A percentile compares a stretch with the other conserved stretches of the same genome.
These are phyloP conservation scores for Ctenodactylus gundi DNA, from an alignment of 2,113 vertebrate species.

Conservation along the genomic window DNA sequence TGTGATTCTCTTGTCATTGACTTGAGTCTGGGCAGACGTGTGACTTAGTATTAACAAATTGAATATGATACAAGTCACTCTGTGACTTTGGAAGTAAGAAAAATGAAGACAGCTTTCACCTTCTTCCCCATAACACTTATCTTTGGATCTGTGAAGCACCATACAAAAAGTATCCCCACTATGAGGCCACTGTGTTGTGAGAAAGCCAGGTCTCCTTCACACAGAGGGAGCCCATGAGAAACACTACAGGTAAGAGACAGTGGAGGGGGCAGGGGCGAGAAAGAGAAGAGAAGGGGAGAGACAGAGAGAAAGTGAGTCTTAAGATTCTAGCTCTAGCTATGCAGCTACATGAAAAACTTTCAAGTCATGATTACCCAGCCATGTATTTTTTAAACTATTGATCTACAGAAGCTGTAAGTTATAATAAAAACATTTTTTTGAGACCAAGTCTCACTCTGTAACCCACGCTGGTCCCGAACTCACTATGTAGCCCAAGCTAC, in stretches of 20 bases:
- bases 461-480: too few species aligned
- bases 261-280: too few species aligned
- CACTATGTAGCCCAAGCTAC: too few species aligned
- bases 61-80: neutral
- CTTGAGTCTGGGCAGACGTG: neutral
- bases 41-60: neutral
- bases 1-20: neutral
- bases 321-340: neutral
- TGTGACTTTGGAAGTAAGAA: neutral
- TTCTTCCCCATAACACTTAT: neutral
- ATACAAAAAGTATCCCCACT: neutral
- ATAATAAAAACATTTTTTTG: neutral
- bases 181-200: neutral
- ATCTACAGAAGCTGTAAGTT: neutral
- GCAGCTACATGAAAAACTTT: accelerated
- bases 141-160: neutral
- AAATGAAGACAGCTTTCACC: neutral
- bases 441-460: too few species aligned
- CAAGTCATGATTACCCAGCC: neutral
- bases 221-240: neutral
- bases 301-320: accelerated
- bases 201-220: neutral
- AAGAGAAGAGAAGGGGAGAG: too few species aligned
- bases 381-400: neutral
- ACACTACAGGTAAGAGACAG: neutral